These are phyloP conservation scores for Anguilla megastoma DNA, from an alignment of 2,797 vertebrate genomes.

Conservation along the genomic window DNA sequence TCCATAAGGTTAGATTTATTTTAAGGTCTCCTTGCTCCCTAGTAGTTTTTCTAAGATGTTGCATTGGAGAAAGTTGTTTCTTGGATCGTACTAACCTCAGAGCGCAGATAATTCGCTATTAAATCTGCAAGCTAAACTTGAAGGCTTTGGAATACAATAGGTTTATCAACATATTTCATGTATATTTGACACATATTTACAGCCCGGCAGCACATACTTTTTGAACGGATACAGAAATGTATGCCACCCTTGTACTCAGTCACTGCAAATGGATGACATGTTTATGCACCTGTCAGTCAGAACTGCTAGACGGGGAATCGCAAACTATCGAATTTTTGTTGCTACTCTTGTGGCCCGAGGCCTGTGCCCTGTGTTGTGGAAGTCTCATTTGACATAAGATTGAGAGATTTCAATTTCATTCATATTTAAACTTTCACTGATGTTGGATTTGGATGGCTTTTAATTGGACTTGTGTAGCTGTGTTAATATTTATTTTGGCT, in stretches of 20 bases:
- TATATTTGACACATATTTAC: not conserved
- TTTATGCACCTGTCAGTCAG: constrained; percentile 15
- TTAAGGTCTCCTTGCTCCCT: not conserved
- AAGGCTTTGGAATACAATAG: not conserved
- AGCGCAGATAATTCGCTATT: not conserved
- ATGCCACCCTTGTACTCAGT: no score
- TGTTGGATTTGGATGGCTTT: not conserved
- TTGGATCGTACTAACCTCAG: not conserved
- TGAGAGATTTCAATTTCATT: not conserved
- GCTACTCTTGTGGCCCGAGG: not conserved
- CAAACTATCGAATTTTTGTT: not conserved
- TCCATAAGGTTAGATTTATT: not conserved
- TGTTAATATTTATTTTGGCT: not conserved
- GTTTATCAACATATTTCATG: not conserved
- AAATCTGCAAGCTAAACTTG: not conserved
- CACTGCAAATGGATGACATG: not conserved
- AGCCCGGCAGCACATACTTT: not conserved
- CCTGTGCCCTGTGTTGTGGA: not conserved
- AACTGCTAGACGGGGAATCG: not conserved
- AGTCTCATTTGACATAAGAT: not conserved
- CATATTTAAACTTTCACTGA: not conserved
- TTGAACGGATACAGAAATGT: not conserved
- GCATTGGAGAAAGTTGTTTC: not conserved
- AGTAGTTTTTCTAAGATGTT: not conserved
- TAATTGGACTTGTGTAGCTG: not conserved